A percentile compares a stretch with the other conserved stretches of the same genome.
These are phyloP conservation scores for Lutjanus campechanus DNA, from an alignment of 2,797 vertebrate species.

Conservation along the genomic window DNA sequence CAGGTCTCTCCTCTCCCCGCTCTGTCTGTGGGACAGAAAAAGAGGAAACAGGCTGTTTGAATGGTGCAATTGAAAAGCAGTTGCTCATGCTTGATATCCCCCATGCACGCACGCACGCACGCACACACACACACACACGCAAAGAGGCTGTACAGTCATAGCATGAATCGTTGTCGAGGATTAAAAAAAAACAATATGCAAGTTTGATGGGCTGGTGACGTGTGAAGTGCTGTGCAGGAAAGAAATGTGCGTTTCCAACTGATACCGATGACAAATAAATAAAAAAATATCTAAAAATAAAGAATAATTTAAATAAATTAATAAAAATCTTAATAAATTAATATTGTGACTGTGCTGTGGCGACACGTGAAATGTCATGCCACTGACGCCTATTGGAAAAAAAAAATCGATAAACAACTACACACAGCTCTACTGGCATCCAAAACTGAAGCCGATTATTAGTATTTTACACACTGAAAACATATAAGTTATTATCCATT, in stretches of 20 bases:
- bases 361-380: no score
- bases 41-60: slow-evolving; percentile 66
- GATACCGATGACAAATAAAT: slow-evolving; percentile 1
- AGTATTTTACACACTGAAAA: neutral
- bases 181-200: neutral
- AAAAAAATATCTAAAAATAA: no score
- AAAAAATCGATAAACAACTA: neutral
- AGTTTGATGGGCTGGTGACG: slow-evolving; percentile 65
- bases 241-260: neutral
- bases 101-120: neutral
- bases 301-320: no score
- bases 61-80: slow-evolving; percentile 59
- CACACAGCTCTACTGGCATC: neutral
- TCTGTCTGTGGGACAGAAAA: slow-evolving; percentile 88
- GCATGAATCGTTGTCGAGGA: slow-evolving; percentile 6
- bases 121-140: slow-evolving; percentile 5
- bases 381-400: no score
- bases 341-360: no score
- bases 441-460: no score
- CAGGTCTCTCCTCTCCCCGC: slow-evolving; percentile 79
- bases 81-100: slow-evolving; percentile 29
- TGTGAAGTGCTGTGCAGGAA: slow-evolving; percentile 44
- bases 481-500: neutral
- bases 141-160: slow-evolving; percentile 19
- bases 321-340: no score